These are phyloP conservation scores for Idaea straminata DNA, from an alignment of 2,888 invertebrate genomes.

Conservation along the genomic window DNA sequence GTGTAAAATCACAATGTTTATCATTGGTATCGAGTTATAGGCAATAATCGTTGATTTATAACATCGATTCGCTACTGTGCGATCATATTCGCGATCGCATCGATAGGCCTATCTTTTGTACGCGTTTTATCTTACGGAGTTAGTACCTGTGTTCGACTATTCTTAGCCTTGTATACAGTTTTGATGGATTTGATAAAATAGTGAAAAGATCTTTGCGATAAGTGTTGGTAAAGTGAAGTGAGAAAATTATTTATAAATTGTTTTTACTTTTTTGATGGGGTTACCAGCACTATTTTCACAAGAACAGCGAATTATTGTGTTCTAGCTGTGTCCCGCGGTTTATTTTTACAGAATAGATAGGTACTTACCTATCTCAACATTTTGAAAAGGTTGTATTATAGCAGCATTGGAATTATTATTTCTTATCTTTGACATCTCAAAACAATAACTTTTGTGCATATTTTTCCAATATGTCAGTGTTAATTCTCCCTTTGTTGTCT, in stretches of 20 bases:
- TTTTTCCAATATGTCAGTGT: too few relatives aligned
- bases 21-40: conserved; percentile 57
- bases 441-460: too few relatives aligned
- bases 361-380: too few relatives aligned
- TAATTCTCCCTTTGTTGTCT: too few relatives aligned
- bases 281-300: too few relatives aligned
- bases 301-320: too few relatives aligned
- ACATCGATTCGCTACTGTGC: conserved; percentile 54
- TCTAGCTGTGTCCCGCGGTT: too few relatives aligned
- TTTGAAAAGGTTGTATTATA: too few relatives aligned
- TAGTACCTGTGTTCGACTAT: not conserved
- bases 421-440: too few relatives aligned
- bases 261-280: too few relatives aligned
- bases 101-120: conserved; percentile 48
- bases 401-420: too few relatives aligned
- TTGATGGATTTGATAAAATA: conserved; percentile 1
- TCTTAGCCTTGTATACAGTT: not conserved
- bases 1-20: conserved; percentile 59
- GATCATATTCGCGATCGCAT: conserved; percentile 43
- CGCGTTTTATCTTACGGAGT: conserved; percentile 12
- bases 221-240: not conserved
- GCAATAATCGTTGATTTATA: conserved; percentile 66
- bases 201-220: not conserved
- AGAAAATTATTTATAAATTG: not conserved
- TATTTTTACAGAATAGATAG: too few relatives aligned